Evolutionary conservation across 1,140 invertebrate species (phyloP).

Genomic region (Drosophila kurseongensis): DNA sequence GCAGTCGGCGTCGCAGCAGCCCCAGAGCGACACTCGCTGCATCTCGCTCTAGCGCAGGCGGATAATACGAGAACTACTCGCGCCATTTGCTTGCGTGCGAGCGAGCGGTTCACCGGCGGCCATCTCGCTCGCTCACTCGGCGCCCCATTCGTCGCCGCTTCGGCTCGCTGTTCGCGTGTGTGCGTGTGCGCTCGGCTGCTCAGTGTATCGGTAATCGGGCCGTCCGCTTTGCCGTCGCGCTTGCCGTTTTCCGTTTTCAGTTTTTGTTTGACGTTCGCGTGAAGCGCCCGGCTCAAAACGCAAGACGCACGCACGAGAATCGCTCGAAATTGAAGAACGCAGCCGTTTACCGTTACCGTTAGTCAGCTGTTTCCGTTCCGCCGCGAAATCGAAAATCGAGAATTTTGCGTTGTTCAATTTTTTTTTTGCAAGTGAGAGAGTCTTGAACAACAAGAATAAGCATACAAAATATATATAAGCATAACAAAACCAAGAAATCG

Average conservation of each 20-base stretch:
- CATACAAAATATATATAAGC: slow-evolving; percentile 10
- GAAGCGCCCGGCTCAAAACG: slow-evolving; percentile 47
- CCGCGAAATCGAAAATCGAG: slow-evolving; percentile 19
- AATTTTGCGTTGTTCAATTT: slow-evolving; percentile 35
- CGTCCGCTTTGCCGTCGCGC: slow-evolving; percentile 47
- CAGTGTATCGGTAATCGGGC: slow-evolving; percentile 23
- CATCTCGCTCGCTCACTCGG: slow-evolving; percentile 56
- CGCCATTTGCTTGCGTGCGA: slow-evolving; percentile 21
- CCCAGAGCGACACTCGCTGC: slow-evolving; percentile 37
- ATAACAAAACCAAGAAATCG: slow-evolving; percentile 27
- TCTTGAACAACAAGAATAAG: slow-evolving; percentile 20
- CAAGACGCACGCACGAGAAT: slow-evolving; percentile 3
- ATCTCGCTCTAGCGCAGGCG: slow-evolving; percentile 10
- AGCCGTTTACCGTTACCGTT: slow-evolving; percentile 38
- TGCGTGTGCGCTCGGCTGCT: slow-evolving; percentile 21
- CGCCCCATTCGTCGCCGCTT: slow-evolving; percentile 52
- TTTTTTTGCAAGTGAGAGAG: slow-evolving; percentile 47
- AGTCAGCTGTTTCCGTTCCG: slow-evolving; percentile 40
- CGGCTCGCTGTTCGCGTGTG: slow-evolving; percentile 23
- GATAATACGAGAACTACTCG: background rate
- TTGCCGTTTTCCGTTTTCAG: slow-evolving; percentile 69
- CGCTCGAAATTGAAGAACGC: slow-evolving; percentile 10
- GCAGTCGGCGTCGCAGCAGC: slow-evolving; percentile 42
- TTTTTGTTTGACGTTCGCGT: slow-evolving; percentile 81
- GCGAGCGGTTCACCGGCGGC: slow-evolving; percentile 10